These are phyloP conservation scores for Heteromormyrus szaboi DNA, from an alignment of 2,797 vertebrate species.

Conservation along the genomic window DNA sequence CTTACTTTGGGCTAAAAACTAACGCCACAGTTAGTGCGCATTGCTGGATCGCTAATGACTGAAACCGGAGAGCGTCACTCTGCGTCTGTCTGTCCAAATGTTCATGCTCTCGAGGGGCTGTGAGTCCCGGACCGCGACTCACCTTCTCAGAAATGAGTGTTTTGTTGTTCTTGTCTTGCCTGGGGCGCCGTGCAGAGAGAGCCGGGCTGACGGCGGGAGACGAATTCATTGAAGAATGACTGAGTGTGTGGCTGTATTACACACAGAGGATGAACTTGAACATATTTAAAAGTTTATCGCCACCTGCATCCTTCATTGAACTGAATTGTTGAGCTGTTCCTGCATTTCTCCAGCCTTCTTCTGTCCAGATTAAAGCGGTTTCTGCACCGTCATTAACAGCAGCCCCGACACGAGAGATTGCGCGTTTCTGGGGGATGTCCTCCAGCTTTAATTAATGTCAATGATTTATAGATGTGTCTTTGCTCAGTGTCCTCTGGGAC, in stretches of 20 bases:
- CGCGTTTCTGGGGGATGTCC: background rate
- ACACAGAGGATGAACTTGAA: background rate
- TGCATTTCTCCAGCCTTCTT: background rate
- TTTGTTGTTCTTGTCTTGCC: background rate
- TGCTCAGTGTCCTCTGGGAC: background rate
- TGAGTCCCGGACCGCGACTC: background rate
- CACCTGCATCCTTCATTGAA: background rate
- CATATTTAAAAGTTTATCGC: background rate
- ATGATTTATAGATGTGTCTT: background rate
- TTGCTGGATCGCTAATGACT: slow-evolving; percentile 99
- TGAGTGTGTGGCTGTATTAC: background rate
- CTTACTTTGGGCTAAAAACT: slow-evolving; percentile 99
- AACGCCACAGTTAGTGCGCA: slow-evolving; percentile 99
- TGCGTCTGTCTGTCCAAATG: slow-evolving; percentile 59
- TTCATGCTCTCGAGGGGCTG: slow-evolving; percentile 64
- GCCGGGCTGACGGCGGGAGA: background rate
- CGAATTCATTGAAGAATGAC: background rate
- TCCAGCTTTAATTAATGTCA: background rate
- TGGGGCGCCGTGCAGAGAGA: background rate
- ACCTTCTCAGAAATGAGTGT: background rate
- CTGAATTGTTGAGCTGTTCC: background rate
- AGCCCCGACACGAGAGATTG: background rate
- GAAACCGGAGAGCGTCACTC: slow-evolving; percentile 99
- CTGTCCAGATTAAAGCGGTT: background rate
- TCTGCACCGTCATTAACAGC: background rate